phyloP scores from a whole-genome alignment of 2,888 invertebrate species.

The Polyploca ridens region DNA sequence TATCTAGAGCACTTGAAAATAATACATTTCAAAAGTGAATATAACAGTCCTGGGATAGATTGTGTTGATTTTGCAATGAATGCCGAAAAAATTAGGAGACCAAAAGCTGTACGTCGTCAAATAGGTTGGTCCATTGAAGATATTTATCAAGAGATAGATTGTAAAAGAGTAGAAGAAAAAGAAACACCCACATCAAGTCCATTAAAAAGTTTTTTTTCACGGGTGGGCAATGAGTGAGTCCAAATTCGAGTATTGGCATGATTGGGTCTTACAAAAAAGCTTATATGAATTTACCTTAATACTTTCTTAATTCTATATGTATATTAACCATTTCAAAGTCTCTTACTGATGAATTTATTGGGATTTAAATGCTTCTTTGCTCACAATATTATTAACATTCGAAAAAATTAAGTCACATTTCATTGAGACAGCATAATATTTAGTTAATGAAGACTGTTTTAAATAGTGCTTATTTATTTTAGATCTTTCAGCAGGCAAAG shows the following conservation, averaged over 20 bases:
- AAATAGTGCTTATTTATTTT: slow-evolving; percentile 16
- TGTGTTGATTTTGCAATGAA: slow-evolving; percentile 75
- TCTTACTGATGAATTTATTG: not conserved
- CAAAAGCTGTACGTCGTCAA: slow-evolving; percentile 72
- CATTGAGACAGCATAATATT: not conserved
- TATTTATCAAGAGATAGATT: slow-evolving; percentile 80
- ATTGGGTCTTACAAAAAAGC: slow-evolving; percentile 45
- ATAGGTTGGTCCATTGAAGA: slow-evolving; percentile 82
- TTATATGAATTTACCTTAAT: slow-evolving; percentile 33
- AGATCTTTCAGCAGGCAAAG: slow-evolving; percentile 74
- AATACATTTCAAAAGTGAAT: slow-evolving; percentile 55
- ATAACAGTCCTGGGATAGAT: slow-evolving; percentile 58
- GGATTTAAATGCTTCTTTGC: not conserved
- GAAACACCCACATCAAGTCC: slow-evolving; percentile 74
- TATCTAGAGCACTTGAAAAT: slow-evolving; percentile 73
- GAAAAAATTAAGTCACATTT: not conserved
- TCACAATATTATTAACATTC: not conserved
- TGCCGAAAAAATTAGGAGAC: slow-evolving; percentile 67
- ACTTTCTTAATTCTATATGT: slow-evolving; percentile 17
- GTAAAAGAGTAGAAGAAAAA: slow-evolving; percentile 70
- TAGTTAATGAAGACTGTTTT: not conserved
- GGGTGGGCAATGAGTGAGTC: slow-evolving; percentile 81
- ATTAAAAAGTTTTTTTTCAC: slow-evolving; percentile 74
- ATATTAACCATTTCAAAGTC: slow-evolving; percentile 29
- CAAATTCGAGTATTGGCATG: slow-evolving; percentile 68